phyloP scores from a whole-genome alignment of 2,797 vertebrate genomes.

The Allenopithecus nigroviridis region DNA sequence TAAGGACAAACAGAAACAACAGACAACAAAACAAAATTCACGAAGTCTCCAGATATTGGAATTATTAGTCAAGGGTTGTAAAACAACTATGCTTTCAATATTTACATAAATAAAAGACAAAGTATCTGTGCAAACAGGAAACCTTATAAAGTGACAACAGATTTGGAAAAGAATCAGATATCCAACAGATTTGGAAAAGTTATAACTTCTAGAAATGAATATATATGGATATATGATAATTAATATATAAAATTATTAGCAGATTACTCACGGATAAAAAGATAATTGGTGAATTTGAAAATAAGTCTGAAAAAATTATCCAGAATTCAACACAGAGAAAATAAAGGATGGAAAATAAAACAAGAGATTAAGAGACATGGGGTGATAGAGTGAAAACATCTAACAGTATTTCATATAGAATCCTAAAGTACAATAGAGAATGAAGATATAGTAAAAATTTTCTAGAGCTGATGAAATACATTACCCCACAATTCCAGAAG shows the following conservation, averaged over 20 bases:
- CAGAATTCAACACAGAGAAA: neutral
- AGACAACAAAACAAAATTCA: conserved; percentile 17
- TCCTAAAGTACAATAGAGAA: neutral
- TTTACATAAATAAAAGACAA: conserved; percentile 38
- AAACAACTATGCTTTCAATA: neutral
- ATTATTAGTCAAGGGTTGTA: conserved; percentile 3
- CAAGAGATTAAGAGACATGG: neutral
- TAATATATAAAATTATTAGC: neutral
- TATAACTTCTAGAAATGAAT: conserved; percentile 25
- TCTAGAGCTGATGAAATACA: conserved; percentile 21
- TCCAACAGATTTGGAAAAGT: conserved; percentile 31
- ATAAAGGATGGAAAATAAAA: conserved; percentile 26
- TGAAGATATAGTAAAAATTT: neutral
- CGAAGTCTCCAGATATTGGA: neutral
- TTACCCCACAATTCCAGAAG: neutral
- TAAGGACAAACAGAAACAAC: conserved; percentile 13
- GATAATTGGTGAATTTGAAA: conserved; percentile 14
- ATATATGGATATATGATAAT: neutral
- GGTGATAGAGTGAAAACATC: neutral
- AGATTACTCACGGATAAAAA: neutral
- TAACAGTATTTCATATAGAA: conserved; percentile 5
- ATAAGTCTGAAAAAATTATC: conserved; percentile 22
- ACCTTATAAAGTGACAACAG: neutral
- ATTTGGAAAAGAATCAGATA: conserved; percentile 23
- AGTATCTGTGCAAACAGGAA: conserved; percentile 15